phyloP scores from a whole-genome alignment of 2,888 invertebrate genomes.

The Lasius platythorax region DNA sequence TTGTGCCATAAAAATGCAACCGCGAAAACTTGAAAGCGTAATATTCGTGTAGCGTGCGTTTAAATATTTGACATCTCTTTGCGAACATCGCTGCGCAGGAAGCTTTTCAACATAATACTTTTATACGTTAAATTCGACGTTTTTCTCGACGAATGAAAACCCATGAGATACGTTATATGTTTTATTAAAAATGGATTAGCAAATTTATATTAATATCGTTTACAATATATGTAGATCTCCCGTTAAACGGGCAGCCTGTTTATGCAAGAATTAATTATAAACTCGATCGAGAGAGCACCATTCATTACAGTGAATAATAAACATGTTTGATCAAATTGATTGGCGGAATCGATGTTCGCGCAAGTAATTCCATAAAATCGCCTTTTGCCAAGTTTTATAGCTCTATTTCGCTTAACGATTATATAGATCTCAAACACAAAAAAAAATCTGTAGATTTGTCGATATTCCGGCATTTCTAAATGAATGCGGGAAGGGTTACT shows the following conservation, averaged over 20 bases:
- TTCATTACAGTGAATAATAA: conserved; percentile 26
- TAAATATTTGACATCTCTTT: conserved; percentile 50
- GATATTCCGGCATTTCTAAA: conserved; percentile 68
- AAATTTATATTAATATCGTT: conserved; percentile 7
- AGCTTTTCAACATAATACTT: conserved; percentile 36
- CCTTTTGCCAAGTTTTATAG: neutral
- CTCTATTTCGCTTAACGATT: neutral
- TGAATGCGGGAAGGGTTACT: conserved; percentile 60
- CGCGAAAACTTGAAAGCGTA: conserved; percentile 25
- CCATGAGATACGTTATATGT: neutral
- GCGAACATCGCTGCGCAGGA: neutral
- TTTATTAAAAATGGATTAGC: conserved; percentile 19
- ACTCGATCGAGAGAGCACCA: neutral
- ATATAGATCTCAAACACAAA: neutral
- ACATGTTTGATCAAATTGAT: neutral
- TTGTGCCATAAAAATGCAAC: conserved; percentile 23
- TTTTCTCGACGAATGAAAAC: neutral
- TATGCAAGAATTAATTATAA: conserved; percentile 43
- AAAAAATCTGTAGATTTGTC: conserved; percentile 67
- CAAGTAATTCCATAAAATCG: neutral
- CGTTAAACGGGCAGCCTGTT: conserved; percentile 20
- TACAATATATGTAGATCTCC: neutral
- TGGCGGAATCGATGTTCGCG: neutral
- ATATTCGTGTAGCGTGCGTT: conserved; percentile 34
- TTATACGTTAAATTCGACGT: conserved; percentile 30